A percentile compares a stretch with the other conserved stretches of the same genome.
Conservation (phyloP, 2,888 invertebrate genomes). For the Dryadula phaetusa region DNA sequence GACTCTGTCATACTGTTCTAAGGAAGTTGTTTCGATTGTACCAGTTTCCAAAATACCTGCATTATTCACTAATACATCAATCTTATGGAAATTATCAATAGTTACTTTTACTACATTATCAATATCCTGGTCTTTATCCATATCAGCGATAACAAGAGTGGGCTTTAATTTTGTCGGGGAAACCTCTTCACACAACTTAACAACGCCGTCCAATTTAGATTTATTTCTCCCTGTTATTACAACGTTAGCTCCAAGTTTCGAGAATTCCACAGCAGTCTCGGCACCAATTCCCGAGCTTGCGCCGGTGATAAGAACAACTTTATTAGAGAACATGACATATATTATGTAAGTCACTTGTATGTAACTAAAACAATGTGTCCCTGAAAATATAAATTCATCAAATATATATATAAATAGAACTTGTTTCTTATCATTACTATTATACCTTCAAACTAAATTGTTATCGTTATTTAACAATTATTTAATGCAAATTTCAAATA, state of each 20-base stretch:
- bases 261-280: slow-evolving; percentile 87
- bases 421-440: too few species aligned
- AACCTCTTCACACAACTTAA: slow-evolving; percentile 79
- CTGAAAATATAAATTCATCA: not conserved
- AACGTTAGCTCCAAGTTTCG: slow-evolving; percentile 86
- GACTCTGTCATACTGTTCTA: slow-evolving; percentile 93
- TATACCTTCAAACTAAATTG: too few species aligned
- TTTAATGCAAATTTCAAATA: too few species aligned
- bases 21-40: slow-evolving; percentile 90
- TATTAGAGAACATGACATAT: slow-evolving; percentile 77
- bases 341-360: not conserved
- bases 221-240: slow-evolving; percentile 88
- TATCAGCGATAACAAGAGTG: slow-evolving; percentile 85
- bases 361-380: not conserved
- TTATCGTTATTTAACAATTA: too few species aligned
- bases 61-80: slow-evolving; percentile 93
- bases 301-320: slow-evolving; percentile 87
- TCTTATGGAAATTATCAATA: slow-evolving; percentile 85
- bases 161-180: slow-evolving; percentile 74
- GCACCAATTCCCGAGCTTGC: slow-evolving; percentile 91
- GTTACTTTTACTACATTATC: slow-evolving; percentile 87
- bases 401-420: too few species aligned
- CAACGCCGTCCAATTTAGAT: slow-evolving; percentile 86
- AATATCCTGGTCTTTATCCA: slow-evolving; percentile 87
- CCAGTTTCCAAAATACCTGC: slow-evolving; percentile 94